Evolutionary conservation across 1,140 invertebrate species (phyloP), one percentile per base, ranked within the genome.

Genomic region (Conopomorpha cramerella): DNA sequence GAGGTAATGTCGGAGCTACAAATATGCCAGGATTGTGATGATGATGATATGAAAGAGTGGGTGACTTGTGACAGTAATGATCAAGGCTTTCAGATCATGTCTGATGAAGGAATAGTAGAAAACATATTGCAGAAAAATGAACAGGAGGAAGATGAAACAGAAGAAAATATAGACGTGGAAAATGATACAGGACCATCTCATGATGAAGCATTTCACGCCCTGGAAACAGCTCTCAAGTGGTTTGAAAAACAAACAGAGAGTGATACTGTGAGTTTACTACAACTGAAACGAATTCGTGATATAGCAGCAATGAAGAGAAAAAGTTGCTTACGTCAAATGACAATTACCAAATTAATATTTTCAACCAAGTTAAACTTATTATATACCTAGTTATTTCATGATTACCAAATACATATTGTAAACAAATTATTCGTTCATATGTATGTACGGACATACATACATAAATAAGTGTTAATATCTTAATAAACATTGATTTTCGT

Each of bases 311-410:
- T 39, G 11, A 48, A 48, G 41, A n/a, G 8, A 45, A 51, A 34
- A 40, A 46, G 30, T 41, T 26, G 39, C 30, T 46, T 45, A 43
- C 39, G 41, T 43, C 36, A 42, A 51, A 45, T 31, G 34, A 45
- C 35, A 43, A 46, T 45, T 45, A 45, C 32, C 36, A 38, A 44
- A 45, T 48, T n/a, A n/a, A n/a, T n/a, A 45, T 45, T 50, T 44
- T 42, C 43, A 44, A 28, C 26, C 34, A 36, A 15, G 29, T 36
- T 36, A 28, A 28, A 28, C 34, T 36, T 28, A 36, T 36, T 47
- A 38, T 37, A 40, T n/a, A n/a, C n/a, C n/a, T n/a, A n/a, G n/a
- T 45, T 38, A 39, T 38, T 46, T 45, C 35, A 32, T 42, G 13
- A 38, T 31, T 27, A 36, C 29, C 30, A 35, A 26, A 36, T 31